phyloP scores from a whole-genome alignment of 2,888 invertebrate species.

The Argynnis bischoffii region DNA sequence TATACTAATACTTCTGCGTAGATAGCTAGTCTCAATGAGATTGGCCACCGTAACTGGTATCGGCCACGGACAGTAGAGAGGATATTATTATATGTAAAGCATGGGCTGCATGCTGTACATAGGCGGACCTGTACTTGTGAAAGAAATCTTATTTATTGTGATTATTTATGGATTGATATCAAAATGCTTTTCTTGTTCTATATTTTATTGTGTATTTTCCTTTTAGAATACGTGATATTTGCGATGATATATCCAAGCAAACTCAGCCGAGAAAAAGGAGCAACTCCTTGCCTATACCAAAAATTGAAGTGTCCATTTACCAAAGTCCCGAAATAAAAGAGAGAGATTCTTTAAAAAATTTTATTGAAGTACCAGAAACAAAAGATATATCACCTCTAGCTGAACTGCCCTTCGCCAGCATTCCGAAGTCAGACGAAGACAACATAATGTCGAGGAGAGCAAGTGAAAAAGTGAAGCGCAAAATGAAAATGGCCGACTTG shows the following conservation, averaged over 20 bases:
- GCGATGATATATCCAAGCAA: slow-evolving; percentile 90
- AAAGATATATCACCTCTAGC: slow-evolving; percentile 85
- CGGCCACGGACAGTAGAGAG: too few species aligned
- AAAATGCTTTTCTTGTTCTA: neutral
- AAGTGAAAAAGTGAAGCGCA: slow-evolving; percentile 91
- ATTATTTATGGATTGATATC: neutral
- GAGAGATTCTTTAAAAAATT: slow-evolving; percentile 86
- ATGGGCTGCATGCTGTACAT: too few species aligned
- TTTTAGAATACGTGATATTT: slow-evolving; percentile 91
- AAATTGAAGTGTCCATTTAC: slow-evolving; percentile 94
- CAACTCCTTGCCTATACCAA: slow-evolving; percentile 95
- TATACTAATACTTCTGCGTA: too few species aligned
- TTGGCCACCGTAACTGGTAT: too few species aligned
- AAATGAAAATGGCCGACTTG: slow-evolving; percentile 95
- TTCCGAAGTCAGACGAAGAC: slow-evolving; percentile 69
- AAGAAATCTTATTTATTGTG: too few species aligned
- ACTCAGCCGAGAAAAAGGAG: slow-evolving; percentile 93
- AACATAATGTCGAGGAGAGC: slow-evolving; percentile 81
- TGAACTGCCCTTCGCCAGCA: slow-evolving; percentile 71
- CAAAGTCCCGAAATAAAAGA: slow-evolving; percentile 88
- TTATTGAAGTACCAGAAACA: slow-evolving; percentile 89
- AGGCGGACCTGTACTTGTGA: too few species aligned
- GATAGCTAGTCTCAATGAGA: too few species aligned
- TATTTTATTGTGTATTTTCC: neutral
- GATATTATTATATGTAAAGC: too few species aligned